Percentiles rank a stretch among this genome's conserved stretches.
Evolutionary conservation across 1,140 invertebrate species (phyloP).

Genomic region (Anthonomus grandis): DNA sequence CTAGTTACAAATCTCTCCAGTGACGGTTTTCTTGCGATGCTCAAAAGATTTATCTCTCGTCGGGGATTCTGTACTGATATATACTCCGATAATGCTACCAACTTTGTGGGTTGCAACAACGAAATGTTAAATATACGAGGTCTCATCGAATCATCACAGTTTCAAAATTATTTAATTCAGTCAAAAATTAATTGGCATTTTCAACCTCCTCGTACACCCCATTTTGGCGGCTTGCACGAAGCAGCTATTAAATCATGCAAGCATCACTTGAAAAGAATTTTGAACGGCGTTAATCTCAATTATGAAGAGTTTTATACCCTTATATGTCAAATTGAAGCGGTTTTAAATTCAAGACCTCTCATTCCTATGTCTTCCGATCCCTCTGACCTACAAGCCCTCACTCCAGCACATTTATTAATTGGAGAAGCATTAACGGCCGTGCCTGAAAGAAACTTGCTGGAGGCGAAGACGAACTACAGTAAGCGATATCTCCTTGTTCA

Average conservation of each 20-base stretch:
- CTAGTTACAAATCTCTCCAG: conserved; percentile 6
- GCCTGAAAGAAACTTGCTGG: conserved; percentile 38
- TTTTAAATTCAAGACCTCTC: conserved; percentile 37
- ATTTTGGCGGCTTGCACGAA: too few relatives aligned
- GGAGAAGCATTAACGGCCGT: conserved; percentile 34
- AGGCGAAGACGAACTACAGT: conserved; percentile 16
- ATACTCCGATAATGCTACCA: conserved; percentile 29
- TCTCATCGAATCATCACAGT: background rate
- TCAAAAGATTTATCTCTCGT: conserved; percentile 39
- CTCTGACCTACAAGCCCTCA: conserved; percentile 35
- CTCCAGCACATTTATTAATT: conserved; percentile 42
- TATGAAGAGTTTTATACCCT: background rate
- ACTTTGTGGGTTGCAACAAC: conserved; percentile 14
- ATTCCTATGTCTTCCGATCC: conserved; percentile 31
- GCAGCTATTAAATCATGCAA: too few relatives aligned
- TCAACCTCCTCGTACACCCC: conserved; percentile 38
- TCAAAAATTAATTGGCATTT: conserved; percentile 44
- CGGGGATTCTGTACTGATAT: conserved; percentile 36
- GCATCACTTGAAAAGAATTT: conserved; percentile 31
- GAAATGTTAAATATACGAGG: background rate
- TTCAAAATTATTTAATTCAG: background rate
- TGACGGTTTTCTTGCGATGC: conserved; percentile 12
- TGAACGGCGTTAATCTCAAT: conserved; percentile 12
- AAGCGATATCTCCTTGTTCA: conserved; percentile 35
- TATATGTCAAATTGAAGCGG: conserved; percentile 29